These are phyloP conservation scores for Spialia ferax DNA, from an alignment of 2,888 invertebrate genomes.

Conservation along the genomic window DNA sequence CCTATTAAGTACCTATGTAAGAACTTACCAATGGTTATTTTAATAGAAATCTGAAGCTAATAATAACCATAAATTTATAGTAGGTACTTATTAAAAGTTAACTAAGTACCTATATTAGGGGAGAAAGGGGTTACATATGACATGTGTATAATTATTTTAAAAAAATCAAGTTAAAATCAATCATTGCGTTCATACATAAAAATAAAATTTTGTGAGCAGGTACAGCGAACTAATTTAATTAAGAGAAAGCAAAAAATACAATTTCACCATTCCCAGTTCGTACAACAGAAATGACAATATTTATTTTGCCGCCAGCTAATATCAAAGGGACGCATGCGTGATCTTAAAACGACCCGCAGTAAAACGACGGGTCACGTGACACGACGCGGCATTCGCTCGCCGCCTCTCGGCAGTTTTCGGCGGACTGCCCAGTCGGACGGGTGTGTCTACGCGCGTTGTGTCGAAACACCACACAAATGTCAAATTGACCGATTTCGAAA, in stretches of 20 bases:
- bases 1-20: too few relatives aligned
- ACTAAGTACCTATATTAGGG: too few relatives aligned
- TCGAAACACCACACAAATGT: conserved; percentile 71
- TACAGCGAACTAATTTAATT: conserved; percentile 26
- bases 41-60: too few relatives aligned
- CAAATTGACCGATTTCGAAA: conserved; percentile 75
- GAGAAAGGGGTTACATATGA: too few relatives aligned
- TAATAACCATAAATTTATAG: too few relatives aligned
- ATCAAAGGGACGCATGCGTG: conserved; percentile 75
- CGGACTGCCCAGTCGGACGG: conserved; percentile 63
- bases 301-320: conserved; percentile 77
- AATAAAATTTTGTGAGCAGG: not conserved
- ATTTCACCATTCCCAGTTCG: conserved; percentile 32
- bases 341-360: conserved; percentile 83
- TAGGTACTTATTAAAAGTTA: too few relatives aligned
- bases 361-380: conserved; percentile 87
- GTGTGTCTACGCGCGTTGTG: conserved; percentile 61
- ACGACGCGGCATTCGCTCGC: conserved; percentile 85
- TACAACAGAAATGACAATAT: conserved; percentile 46
- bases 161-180: not conserved
- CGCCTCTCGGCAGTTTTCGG: conserved; percentile 82
- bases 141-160: too few relatives aligned
- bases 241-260: conserved; percentile 26
- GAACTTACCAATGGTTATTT: too few relatives aligned
- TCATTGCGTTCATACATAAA: not conserved